Percentiles rank a stretch among this genome's conserved stretches.
Conservation (phyloP, 2,888 invertebrate genomes). For the Lithosia quadra region DNA sequence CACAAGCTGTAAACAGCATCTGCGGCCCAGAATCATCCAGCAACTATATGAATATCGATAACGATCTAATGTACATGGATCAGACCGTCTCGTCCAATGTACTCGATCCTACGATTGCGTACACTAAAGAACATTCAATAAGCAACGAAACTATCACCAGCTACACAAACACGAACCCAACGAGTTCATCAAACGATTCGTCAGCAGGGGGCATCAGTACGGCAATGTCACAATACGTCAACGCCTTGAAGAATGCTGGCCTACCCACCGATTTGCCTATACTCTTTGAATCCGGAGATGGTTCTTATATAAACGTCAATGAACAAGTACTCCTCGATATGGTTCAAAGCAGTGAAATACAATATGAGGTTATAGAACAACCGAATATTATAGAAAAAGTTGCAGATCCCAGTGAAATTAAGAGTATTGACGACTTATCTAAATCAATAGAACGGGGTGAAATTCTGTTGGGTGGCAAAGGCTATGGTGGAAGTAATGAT, state of each 20-base stretch:
- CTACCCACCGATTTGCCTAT: slow-evolving; percentile 85
- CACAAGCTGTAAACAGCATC: slow-evolving; percentile 82
- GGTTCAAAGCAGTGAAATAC: slow-evolving; percentile 84
- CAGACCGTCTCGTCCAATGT: slow-evolving; percentile 72
- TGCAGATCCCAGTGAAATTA: slow-evolving; percentile 81
- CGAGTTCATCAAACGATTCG: slow-evolving; percentile 59
- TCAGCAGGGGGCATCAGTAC: slow-evolving; percentile 68
- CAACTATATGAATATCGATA: slow-evolving; percentile 77
- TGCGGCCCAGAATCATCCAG: slow-evolving; percentile 74
- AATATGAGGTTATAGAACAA: slow-evolving; percentile 84
- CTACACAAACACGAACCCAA: slow-evolving; percentile 65
- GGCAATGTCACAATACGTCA: slow-evolving; percentile 84
- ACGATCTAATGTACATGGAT: slow-evolving; percentile 80
- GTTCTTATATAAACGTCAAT: slow-evolving; percentile 88
- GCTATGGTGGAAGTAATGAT: slow-evolving; percentile 60
- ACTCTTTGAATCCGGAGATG: slow-evolving; percentile 89
- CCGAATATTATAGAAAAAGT: slow-evolving; percentile 84
- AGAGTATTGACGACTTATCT: slow-evolving; percentile 83
- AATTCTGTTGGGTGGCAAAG: slow-evolving; percentile 73
- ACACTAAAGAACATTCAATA: slow-evolving; percentile 67
- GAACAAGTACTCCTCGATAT: slow-evolving; percentile 88
- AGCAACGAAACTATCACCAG: slow-evolving; percentile 72
- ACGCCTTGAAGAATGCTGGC: slow-evolving; percentile 80
- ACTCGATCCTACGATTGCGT: slow-evolving; percentile 69
- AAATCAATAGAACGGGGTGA: slow-evolving; percentile 83